Base-by-base conservation (phyloP, 2,888 invertebrate species). In the Drosophila putrida region DNA sequence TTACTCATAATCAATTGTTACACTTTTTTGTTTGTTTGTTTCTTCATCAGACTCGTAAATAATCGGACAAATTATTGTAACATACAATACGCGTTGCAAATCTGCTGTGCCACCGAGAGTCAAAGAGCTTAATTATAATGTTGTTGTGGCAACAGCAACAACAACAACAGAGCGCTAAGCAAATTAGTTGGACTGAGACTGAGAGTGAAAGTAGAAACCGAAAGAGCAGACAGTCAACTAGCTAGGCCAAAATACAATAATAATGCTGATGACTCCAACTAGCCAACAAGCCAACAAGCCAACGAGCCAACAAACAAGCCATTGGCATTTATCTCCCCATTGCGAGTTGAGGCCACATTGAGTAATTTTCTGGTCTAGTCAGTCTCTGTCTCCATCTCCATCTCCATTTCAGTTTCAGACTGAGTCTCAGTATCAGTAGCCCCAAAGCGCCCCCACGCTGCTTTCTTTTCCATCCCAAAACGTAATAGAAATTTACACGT, bases 331-430 rank as follows among this genome's bases (percentile, higher is more conserved):
- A 62, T 41, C 55, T 57, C 25, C 44, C 51, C 54, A 59, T 35
- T 60, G 33, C 25, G 43, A 47, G 55, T 47, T 49, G 46, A 58
- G 57, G 59, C 58, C 51, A 25, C 78, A 73, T 77, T 86, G 86
- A 86, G 86, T 82, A 82, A 83, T 83, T 83, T 83, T 80, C 68
- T 83, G 78, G 78, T 77, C 82, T 82, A 59, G 57, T 75, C 68
- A 60, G 47, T 72, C 58, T 54, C 31, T 39, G 20, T 43, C 20
- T 15, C 11, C 3, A n/a, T 49, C 50, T 47, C 41, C 27, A 27
- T 55, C 36, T 44, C 51, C 43, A 10, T 13, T 20, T n/a, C 36
- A 54, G 55, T 75, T 46, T 47, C 41, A 44, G 35, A 20, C 20
- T 20, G 3, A 43, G n/a, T 13, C 31, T 9, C 38, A 54, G 55